phyloP scores from a whole-genome alignment of 2,797 vertebrate genomes.

The Leptoclinus maculatus region DNA sequence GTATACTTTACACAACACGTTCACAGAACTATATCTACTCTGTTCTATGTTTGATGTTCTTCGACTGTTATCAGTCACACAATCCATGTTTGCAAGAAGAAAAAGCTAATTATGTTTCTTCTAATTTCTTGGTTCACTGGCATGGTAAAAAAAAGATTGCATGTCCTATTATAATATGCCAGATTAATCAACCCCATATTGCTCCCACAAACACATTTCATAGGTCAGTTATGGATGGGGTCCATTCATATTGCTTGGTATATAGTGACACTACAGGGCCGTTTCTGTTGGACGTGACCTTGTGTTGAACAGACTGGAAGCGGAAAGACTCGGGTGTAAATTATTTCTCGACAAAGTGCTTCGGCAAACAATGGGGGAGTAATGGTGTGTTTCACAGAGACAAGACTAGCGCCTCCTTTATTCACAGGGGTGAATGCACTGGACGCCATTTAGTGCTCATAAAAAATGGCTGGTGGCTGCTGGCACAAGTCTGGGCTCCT shows the following conservation, averaged over 20 bases:
- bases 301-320: constrained; percentile 61
- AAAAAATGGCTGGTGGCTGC: constrained; percentile 68
- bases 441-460: constrained; percentile 65
- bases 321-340: constrained; percentile 49
- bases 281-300: constrained; percentile 58
- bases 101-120: constrained; percentile 24
- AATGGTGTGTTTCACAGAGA: constrained; percentile 75
- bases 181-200: constrained; percentile 35
- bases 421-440: constrained; percentile 64
- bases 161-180: background rate
- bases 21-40: background rate
- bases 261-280: constrained; percentile 32
- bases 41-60: background rate
- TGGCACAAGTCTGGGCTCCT: constrained; percentile 39
- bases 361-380: constrained; percentile 72
- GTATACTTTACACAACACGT: background rate
- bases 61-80: background rate
- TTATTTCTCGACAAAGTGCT: constrained; percentile 69
- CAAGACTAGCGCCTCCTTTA: constrained; percentile 63
- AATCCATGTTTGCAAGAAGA: background rate
- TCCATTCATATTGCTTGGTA: constrained; percentile 1
- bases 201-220: constrained; percentile 19
- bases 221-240: constrained; percentile 10
- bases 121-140: constrained; percentile 46
- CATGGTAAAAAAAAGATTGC: constrained; percentile 12